Evolutionary conservation across 1,140 invertebrate genomes (phyloP).

Genomic region (Apis dorsata): DNA sequence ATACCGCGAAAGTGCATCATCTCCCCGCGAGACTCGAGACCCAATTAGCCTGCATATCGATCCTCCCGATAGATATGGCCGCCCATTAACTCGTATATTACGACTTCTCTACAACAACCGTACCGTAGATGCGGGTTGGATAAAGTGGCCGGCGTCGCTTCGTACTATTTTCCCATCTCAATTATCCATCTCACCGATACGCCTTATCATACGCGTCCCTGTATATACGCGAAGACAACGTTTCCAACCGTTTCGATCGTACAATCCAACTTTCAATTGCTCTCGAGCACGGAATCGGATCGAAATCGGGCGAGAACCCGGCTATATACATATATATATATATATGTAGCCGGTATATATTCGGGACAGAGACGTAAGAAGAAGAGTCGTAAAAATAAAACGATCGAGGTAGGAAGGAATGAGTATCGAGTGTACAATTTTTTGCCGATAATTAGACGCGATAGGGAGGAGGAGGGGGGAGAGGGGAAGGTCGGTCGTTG

Average conservation of each 20-base stretch:
- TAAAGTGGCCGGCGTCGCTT: constrained; percentile 38
- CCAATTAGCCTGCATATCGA: constrained; percentile 58
- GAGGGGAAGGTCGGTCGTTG: too few relatives aligned
- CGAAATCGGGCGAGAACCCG: neutral
- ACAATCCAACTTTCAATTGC: neutral
- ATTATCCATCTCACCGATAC: constrained; percentile 56
- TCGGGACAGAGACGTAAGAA: too few relatives aligned
- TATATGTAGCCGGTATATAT: too few relatives aligned
- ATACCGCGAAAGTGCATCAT: constrained; percentile 45
- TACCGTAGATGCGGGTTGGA: constrained; percentile 50
- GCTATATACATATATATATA: too few relatives aligned
- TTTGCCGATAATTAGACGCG: too few relatives aligned
- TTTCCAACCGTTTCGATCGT: neutral
- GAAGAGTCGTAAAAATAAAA: too few relatives aligned
- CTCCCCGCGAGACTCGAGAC: constrained; percentile 52
- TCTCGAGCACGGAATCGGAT: neutral
- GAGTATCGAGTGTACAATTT: too few relatives aligned
- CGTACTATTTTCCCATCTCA: constrained; percentile 47
- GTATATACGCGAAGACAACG: neutral
- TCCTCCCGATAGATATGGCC: constrained; percentile 57
- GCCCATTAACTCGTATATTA: constrained; percentile 43
- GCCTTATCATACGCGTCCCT: constrained; percentile 34
- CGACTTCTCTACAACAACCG: constrained; percentile 48
- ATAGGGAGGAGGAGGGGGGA: too few relatives aligned
- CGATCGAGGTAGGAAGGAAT: too few relatives aligned